A percentile compares a stretch with the other conserved stretches of the same genome.
These are phyloP conservation scores for Phalloptychus januarius DNA, from an alignment of 2,797 vertebrate species.

Conservation along the genomic window DNA sequence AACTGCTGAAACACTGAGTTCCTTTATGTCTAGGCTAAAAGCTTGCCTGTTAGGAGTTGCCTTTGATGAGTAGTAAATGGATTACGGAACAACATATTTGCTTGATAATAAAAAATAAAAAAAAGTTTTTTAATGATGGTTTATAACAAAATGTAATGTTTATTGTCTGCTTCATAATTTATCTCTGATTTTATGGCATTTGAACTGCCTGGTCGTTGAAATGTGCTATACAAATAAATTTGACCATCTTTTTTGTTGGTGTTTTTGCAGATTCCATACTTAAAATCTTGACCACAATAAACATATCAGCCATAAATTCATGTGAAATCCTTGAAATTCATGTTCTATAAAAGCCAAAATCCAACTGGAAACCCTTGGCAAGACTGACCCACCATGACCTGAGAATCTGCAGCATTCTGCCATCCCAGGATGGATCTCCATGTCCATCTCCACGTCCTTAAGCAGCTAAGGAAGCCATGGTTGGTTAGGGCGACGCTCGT, in stretches of 20 bases:
- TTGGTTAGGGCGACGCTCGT: conserved; percentile 35
- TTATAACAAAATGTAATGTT: too few relatives aligned
- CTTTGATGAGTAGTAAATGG: too few relatives aligned
- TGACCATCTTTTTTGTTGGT: background rate
- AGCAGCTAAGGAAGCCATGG: conserved; percentile 22
- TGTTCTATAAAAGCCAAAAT: background rate
- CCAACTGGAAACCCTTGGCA: background rate
- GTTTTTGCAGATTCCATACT: background rate
- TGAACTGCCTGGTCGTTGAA: too few relatives aligned
- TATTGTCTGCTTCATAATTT: too few relatives aligned
- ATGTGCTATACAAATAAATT: too few relatives aligned
- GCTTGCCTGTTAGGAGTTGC: too few relatives aligned
- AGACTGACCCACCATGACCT: background rate
- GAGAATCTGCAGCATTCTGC: background rate
- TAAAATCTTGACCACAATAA: background rate
- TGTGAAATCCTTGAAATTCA: background rate
- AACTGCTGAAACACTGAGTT: too few relatives aligned
- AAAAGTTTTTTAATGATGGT: too few relatives aligned
- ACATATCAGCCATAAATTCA: background rate
- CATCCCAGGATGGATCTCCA: background rate
- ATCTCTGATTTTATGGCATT: too few relatives aligned
- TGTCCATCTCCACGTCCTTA: background rate
- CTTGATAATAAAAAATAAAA: too few relatives aligned
- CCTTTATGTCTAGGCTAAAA: too few relatives aligned
- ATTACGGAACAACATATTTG: too few relatives aligned